Percentiles rank a stretch among this genome's conserved stretches.
Conservation (phyloP, 30 jellyfish, hydroid and myxozoan genomes). For the Mastigias papua region DNA sequence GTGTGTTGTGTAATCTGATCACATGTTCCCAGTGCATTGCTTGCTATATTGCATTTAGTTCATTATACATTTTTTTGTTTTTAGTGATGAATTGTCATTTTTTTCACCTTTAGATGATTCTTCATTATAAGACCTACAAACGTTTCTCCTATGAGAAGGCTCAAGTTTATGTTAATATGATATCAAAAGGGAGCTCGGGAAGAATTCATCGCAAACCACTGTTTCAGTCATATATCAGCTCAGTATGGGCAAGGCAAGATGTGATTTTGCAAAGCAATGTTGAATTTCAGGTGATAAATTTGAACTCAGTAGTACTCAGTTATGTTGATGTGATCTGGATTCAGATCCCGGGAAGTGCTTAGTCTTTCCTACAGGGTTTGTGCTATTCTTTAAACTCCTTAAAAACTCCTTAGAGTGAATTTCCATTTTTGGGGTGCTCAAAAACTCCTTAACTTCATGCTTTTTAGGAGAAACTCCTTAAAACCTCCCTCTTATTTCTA, state of each 20-base stretch:
- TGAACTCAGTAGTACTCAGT: background rate
- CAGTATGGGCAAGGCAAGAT: background rate
- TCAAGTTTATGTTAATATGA: background rate
- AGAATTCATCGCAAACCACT: background rate
- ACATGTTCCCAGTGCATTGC: too few relatives aligned
- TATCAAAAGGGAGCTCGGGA: background rate
- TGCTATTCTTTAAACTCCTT: too few relatives aligned
- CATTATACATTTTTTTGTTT: too few relatives aligned
- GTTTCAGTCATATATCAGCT: background rate
- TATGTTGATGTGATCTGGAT: background rate
- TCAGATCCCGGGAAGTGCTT: too few relatives aligned
- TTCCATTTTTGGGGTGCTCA: too few relatives aligned
- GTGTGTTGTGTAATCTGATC: too few relatives aligned
- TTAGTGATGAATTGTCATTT: background rate
- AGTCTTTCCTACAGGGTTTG: too few relatives aligned
- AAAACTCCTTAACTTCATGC: too few relatives aligned
- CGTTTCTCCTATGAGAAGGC: background rate
- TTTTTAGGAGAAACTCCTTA: too few relatives aligned
- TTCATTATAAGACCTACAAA: background rate
- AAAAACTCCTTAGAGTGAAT: too few relatives aligned
- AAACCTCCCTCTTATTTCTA: too few relatives aligned
- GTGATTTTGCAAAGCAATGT: constrained; percentile 5
- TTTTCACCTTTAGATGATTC: background rate
- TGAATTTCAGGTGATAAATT: background rate
- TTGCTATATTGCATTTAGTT: too few relatives aligned